Base-by-base conservation (phyloP, 1,140 invertebrate species). In the Nasonia vitripennis region DNA sequence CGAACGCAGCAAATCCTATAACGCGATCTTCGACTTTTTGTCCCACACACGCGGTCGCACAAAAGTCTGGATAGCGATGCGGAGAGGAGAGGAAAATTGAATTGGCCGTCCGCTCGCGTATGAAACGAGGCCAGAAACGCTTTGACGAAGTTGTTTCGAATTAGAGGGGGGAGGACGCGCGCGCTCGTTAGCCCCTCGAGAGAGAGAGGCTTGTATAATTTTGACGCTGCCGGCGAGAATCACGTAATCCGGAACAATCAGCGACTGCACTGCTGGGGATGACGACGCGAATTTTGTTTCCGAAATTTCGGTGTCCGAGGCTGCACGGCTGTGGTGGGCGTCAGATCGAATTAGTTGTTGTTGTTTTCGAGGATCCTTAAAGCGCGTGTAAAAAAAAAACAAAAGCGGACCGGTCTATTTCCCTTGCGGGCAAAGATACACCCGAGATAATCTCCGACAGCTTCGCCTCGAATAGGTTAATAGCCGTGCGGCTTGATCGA, bases 81-180 rank as follows among this genome's bases (percentile, higher is more conserved):
- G 1, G 27, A 37, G 34, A 37, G 34, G 55, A 17, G 55, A 62
- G 55, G 73, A 71, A 73, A 86, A 82, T 82, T 82, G n/a, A 82
- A 82, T 86, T 86, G 41, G n/a, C 62, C 51, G 27, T 23, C 14
- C 12, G 34, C 41, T 78, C 68, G 27, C 9, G 68, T 27, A 71
- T 78, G 48, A 86, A 86, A 86, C 79, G 62, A 78, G 31, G 23
- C 20, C 34, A 51, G 51, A 81, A 85, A 12, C 51, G 71, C 73
- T 82, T 86, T 82, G 79, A 86, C 70, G 71, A 86, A 86, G 79
- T 86, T 81, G 80, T 80, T 70, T 55, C 27, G 55, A 81, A 82
- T 86, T 82, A 86, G 84, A 11, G 78, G 67, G 70, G 62, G 34
- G 3, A 1, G 27, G 68, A 27, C 68, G 27, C 37, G 0, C 27